Evolutionary conservation across 2,113 vertebrate species (phyloP), one percentile per base, ranked within the genome.

Genomic region (Jacana jacana): DNA sequence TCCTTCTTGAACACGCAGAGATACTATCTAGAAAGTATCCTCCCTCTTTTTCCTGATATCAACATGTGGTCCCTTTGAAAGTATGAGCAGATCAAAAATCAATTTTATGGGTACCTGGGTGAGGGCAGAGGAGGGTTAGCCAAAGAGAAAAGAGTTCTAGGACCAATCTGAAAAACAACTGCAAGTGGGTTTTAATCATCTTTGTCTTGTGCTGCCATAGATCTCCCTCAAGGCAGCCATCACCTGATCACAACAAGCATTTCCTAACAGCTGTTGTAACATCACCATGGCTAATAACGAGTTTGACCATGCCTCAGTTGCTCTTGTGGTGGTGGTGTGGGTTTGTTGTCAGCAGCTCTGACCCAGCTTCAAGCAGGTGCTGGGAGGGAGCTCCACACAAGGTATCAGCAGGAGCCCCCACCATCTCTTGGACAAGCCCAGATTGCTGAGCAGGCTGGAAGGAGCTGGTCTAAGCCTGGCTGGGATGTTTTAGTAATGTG

Each of bases 291-390:
- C 22, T 0, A 1, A 39, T 73, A 48, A 61, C 2, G 6, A 49
- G 51, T 39, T 46, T 84, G 55, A 63, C 65, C 73, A 89, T 65
- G 8, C 71, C 51, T 91, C 48, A 11, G 20, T 63, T 0, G 0
- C 46, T 30, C 24, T 28, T 63, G 60, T 49, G 60, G 48, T 0
- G 0, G 6, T 61, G 73, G 16, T 69, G n/a, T 24, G 46, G 5
- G 13, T 46, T 81, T 84, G 69, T 42, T 60, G 13, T 69, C 55
- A 69, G 40, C 27, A n/a, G 20, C 7, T 1, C 6, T 44, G 52
- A 28, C 6, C 37, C 24, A 17, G 46, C n/a, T 37, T 10, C 1
- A 1, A 55, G 30, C 1, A 1, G 51, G 49, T n/a, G 6, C 37
- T 60, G 72, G 25, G 23, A 80, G 22, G 49, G 22, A 86, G 14